Evolutionary conservation across 2,797 vertebrate species (phyloP), one percentile per base, ranked within the genome.

Genomic region (Loris lydekkerianus): DNA sequence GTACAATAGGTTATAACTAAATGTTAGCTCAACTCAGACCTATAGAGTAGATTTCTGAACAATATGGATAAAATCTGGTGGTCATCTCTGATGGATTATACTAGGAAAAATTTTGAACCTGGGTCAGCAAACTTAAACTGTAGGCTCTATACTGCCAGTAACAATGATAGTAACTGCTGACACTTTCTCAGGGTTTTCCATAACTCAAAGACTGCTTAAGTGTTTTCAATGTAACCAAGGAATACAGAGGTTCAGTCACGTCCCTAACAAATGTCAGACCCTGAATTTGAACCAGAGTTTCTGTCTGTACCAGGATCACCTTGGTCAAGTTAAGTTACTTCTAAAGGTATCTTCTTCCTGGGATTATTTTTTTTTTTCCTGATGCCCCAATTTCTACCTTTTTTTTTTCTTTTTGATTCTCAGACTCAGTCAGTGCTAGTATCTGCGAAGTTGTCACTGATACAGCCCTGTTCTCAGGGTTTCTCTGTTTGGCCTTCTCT

Each of bases 281-380:
- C 49, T 75, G 43, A 25, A 53, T 94, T 91, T 82, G 69, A 94
- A 78, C 29, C 49, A 93, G 43, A 63, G 53, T 67, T 63, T 34
- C 34, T 76, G 0, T 76, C 31, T 73, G 23, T 94, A 60, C 23
- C 23, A 65, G 43, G 20, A 40, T 95, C 60, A 84, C 40, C 31
- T 85, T 92, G n/a, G 14, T 95, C 56, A 77, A 80, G 20, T 89
- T 72, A 90, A 85, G 9, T 93, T 80, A 77, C 40, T 86, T 92
- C 13, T 69, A 49, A 87, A 40, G 9, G 25, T 27, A 65, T 40
- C 40, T 40, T 89, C 67, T 95, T 46, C 37, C 49, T 81, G 53
- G 18, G 7, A 23, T 84, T 27, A 23, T 84, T 27, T 75, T 60
- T 88, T 70, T 60, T 88, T 95, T 81, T 69, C 25, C 31, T 69